phyloP scores from a whole-genome alignment of 2,113 vertebrate species.

The Nestor notabilis region DNA sequence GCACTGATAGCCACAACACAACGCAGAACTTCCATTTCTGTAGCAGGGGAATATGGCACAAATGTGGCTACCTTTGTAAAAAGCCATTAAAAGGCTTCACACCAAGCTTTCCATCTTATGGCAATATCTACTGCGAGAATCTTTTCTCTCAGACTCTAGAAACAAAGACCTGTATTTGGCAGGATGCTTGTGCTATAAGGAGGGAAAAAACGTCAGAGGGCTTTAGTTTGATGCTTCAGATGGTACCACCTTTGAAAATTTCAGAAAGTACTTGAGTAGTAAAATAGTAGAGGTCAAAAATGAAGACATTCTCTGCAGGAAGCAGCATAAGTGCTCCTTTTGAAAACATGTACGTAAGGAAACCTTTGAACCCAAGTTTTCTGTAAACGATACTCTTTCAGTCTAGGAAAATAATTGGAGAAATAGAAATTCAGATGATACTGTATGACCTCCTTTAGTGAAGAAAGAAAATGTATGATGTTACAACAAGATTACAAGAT shows the following conservation, averaged over 20 bases:
- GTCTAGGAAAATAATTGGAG: background rate
- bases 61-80: background rate
- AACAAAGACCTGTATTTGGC: background rate
- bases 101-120: background rate
- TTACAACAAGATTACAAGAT: background rate
- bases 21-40: background rate
- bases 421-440: background rate
- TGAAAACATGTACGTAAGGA: background rate
- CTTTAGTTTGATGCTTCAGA: background rate
- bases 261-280: background rate
- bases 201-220: background rate
- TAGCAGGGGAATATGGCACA: fast-evolving
- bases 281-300: background rate
- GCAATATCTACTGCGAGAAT: background rate
- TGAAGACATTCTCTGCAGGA: fast-evolving
- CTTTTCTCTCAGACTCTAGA: background rate
- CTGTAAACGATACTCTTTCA: background rate
- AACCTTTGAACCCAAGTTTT: background rate
- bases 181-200: background rate
- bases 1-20: background rate
- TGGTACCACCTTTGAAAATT: background rate
- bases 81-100: background rate
- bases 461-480: background rate
- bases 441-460: background rate
- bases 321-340: background rate